Evolutionary conservation across 2,888 invertebrate species (phyloP), one percentile per base, ranked within the genome.

Genomic region (Lapara coniferarum): DNA sequence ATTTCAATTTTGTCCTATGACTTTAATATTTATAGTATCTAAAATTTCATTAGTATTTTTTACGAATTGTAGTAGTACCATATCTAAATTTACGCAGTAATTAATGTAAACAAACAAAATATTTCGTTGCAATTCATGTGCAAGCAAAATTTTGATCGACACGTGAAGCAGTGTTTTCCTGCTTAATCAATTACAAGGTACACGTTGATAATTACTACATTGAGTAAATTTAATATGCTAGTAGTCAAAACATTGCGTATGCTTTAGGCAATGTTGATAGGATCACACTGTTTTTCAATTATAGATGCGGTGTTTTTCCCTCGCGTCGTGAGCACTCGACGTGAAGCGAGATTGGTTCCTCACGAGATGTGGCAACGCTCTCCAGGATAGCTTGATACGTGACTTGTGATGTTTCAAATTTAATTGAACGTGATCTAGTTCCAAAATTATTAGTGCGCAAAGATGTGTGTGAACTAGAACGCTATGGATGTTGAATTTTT

Each of bases 341-440:
- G 67, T 55, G 67, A 52, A 2, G 44, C 25, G 67, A 55, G 55
- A 55, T 66, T 53, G 37, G 53, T 66, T 66, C 46, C 66, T 55
- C 19, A 55, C 55, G 55, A 55, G 55, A 55, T 19, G 55, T 19
- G 10, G 55, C 7, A 10, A 19, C 12, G 19, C 19, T 16, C 10
- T 55, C 19, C 19, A 19, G 55, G 55, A 19, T 10, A 16, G 7
- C 16, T 10, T 16, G 13, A 16, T 6, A 53, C 53, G 53, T 53
- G 16, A 16, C 16, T 16, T 16, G 53, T 55, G 49, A 49, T 2
- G 49, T 49, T 37, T 37, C 49, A 1, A 49, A 4, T 49, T 49
- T 49, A 49, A 49, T 49, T 49, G 37, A 6, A 37, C 37, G 37
- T 6, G 37, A 37, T 37, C 37, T 37, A 2, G 37, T 37, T 37